Percentiles rank a stretch among this genome's conserved stretches.
phyloP scores from a whole-genome alignment of 2,888 invertebrate species.

The Argyra leucocephala region DNA sequence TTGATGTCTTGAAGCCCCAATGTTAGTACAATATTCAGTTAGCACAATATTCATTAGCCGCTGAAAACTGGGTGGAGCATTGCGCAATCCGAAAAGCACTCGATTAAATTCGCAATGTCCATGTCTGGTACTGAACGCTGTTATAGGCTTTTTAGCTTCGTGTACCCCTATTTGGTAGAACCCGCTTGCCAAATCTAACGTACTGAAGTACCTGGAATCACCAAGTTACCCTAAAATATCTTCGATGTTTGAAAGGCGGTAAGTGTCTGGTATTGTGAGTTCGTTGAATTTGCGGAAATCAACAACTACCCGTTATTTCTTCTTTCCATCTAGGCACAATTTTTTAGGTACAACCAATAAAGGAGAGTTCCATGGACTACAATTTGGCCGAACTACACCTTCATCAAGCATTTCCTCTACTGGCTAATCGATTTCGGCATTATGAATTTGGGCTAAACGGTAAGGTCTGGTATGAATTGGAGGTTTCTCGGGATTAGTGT shows the following conservation, averaged over 20 bases:
- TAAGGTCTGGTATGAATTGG: no score
- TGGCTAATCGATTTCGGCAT: no score
- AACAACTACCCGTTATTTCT: no score
- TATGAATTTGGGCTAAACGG: no score
- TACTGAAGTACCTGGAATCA: neutral
- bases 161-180: slow-evolving; percentile 10
- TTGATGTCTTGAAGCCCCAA: no score
- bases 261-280: neutral
- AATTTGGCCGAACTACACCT: no score
- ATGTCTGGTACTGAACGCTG: slow-evolving; percentile 11
- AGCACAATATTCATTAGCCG: neutral
- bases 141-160: neutral
- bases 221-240: slow-evolving; percentile 3
- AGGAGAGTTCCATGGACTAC: no score
- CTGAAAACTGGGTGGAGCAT: slow-evolving; percentile 1
- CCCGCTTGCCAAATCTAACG: slow-evolving; percentile 13
- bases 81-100: slow-evolving; percentile 13
- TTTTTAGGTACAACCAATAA: no score
- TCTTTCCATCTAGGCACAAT: no score
- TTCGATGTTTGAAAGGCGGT: slow-evolving; percentile 6
- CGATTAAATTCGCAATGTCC: slow-evolving; percentile 13
- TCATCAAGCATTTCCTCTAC: no score
- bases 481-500: no score
- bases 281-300: no score
- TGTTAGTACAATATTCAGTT: neutral